Evolutionary conservation across 2,888 invertebrate genomes (phyloP), one percentile per base, ranked within the genome.

Genomic region (Autographa gamma): DNA sequence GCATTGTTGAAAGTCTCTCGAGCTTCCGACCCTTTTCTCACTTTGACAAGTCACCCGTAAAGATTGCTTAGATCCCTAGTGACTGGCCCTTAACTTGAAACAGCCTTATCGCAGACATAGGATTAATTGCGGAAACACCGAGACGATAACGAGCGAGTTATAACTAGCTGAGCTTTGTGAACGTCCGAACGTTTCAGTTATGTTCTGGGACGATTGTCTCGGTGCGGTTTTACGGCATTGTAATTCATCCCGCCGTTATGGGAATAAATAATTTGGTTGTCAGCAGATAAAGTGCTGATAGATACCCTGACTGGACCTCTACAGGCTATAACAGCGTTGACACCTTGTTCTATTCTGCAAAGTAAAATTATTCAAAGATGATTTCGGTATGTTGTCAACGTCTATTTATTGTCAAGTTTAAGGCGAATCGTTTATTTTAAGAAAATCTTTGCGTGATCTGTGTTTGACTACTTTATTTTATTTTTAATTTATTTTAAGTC

Each of bases 41-140:
- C 95, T 95, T 95, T 95, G 95, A 95, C 94, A 93, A 95, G 93
- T 95, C 94, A 94, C 91, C 93, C 95, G 95, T 95, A 92, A 95
- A 95, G 95, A 95, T 95, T 95, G 95, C 95, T 94, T 94, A 94
- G 95, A 95, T 95, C 95, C 94, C 93, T 83, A 90, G 91, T 86
- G 92, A 91, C 93, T 92, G 92, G 93, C 91, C 93, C 94, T 94
- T 92, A 93, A 93, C 91, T 94, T 90, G 93, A 93, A 94, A 93
- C 93, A 92, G 92, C 92, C 92, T 94, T 94, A 95, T 95, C 95
- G 88, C 85, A 79, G 84, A 92, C 93, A 93, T 92, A 90, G 93
- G 93, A 95, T 95, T 95, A 95, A 95, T 95, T 95, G 95, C 92
- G 94, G 95, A 94, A 94, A 94, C 93, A 91, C 92, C 91, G 90